Evolutionary conservation across 2,113 vertebrate genomes (phyloP).

Genomic region (Bujurquina vittata): DNA sequence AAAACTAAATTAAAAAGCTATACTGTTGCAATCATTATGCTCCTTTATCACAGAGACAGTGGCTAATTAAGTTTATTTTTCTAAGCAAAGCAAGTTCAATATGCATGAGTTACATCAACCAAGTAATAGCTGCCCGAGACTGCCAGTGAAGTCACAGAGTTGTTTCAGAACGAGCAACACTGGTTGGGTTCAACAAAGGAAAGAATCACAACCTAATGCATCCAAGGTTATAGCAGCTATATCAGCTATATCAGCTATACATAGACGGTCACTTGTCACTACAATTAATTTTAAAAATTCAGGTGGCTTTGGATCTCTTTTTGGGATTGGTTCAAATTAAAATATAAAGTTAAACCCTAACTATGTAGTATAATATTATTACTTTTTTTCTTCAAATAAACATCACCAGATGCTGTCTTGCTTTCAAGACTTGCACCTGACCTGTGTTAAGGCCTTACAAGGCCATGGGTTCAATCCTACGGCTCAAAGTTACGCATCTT

Average conservation of each 20-base stretch:
- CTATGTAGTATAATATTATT: background rate
- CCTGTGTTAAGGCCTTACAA: constrained; percentile 32
- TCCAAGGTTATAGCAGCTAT: background rate
- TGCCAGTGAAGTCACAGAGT: accelerated
- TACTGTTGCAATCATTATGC: accelerated
- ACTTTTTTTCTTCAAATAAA: background rate
- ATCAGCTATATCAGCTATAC: background rate
- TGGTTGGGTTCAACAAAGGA: background rate
- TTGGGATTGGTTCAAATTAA: background rate
- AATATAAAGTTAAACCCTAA: background rate
- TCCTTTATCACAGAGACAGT: background rate
- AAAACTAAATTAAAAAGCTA: background rate
- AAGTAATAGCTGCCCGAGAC: background rate
- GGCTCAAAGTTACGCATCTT: constrained; percentile 48
- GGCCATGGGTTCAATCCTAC: constrained; percentile 45
- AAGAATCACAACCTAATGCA: background rate
- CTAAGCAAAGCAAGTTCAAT: background rate
- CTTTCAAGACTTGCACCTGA: constrained; percentile 63
- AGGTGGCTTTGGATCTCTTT: background rate
- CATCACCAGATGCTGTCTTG: background rate
- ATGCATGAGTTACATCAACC: accelerated
- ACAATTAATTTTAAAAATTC: background rate
- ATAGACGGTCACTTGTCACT: background rate
- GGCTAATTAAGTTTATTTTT: background rate
- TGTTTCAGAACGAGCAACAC: background rate